A percentile compares a stretch with the other conserved stretches of the same genome.
Conservation (phyloP, 2,113 vertebrate species). For the Uropsilus gracilis region DNA sequence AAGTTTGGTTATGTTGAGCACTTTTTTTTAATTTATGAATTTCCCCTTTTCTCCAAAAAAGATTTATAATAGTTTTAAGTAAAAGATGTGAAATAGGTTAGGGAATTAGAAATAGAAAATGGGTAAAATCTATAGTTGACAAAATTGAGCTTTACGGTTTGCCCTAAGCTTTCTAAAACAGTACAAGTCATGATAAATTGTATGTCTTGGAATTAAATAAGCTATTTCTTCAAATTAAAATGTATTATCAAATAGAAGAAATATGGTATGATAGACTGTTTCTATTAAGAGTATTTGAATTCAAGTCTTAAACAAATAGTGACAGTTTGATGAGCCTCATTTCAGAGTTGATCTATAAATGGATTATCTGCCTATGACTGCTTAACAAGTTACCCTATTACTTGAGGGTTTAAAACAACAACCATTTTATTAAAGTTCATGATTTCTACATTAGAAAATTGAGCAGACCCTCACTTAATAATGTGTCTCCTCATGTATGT, state of each 20-base stretch:
- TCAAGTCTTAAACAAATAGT: not conserved
- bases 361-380: not conserved
- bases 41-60: slow-evolving; percentile 6
- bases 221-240: not conserved
- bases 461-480: not conserved
- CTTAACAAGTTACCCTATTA: not conserved
- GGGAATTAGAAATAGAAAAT: slow-evolving; percentile 25
- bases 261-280: not conserved
- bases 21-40: slow-evolving; percentile 39
- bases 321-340: not conserved
- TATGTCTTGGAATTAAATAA: slow-evolving; percentile 1
- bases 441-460: not conserved
- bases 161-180: slow-evolving; percentile 8
- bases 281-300: not conserved
- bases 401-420: not conserved
- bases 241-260: slow-evolving; percentile 19
- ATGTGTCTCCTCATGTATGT: not conserved
- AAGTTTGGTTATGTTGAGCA: not conserved
- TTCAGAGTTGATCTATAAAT: not conserved
- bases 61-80: not conserved
- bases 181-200: not conserved
- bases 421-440: not conserved
- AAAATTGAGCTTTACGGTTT: slow-evolving; percentile 38
- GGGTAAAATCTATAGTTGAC: slow-evolving; percentile 50
- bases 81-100: slow-evolving; percentile 21